Percentiles rank a stretch among this genome's conserved stretches.
Evolutionary conservation across 2,797 vertebrate species (phyloP).

Genomic region (Eupleurogrammus muticus): DNA sequence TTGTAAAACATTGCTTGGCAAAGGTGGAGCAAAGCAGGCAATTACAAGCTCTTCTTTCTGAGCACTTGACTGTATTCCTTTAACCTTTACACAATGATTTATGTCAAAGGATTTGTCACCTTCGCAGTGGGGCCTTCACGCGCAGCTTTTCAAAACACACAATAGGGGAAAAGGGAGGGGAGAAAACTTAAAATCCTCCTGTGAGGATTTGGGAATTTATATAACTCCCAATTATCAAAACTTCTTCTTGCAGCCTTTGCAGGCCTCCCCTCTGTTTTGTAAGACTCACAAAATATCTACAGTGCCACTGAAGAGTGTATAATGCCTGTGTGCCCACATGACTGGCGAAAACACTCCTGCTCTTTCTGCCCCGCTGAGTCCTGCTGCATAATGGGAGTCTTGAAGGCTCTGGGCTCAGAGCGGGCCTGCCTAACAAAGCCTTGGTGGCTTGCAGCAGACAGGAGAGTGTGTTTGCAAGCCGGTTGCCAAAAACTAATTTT

Average conservation of each 20-base stretch:
- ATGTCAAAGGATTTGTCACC: slow-evolving; percentile 88
- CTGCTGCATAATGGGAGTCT: slow-evolving; percentile 88
- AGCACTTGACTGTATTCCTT: slow-evolving; percentile 84
- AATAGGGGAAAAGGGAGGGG: slow-evolving; percentile 69
- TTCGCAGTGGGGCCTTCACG: slow-evolving; percentile 83
- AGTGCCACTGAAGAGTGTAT: slow-evolving; percentile 87
- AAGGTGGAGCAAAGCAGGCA: slow-evolving; percentile 80
- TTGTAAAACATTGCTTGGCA: slow-evolving; percentile 80
- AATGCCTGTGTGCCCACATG: slow-evolving; percentile 89
- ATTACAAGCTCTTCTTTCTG: slow-evolving; percentile 83
- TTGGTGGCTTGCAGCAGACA: slow-evolving; percentile 86
- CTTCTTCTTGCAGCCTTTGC: slow-evolving; percentile 80
- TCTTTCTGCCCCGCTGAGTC: slow-evolving; percentile 89
- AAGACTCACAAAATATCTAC: slow-evolving; percentile 86
- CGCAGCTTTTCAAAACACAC: slow-evolving; percentile 85
- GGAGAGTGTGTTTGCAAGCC: slow-evolving; percentile 85
- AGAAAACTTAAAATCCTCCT: slow-evolving; percentile 82
- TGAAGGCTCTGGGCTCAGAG: slow-evolving; percentile 86
- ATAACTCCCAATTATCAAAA: slow-evolving; percentile 91
- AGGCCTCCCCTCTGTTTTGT: slow-evolving; percentile 84
- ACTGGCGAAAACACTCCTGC: slow-evolving; percentile 87
- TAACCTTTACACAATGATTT: slow-evolving; percentile 86
- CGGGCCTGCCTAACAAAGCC: slow-evolving; percentile 88
- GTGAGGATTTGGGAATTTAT: slow-evolving; percentile 88
- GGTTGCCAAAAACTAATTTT: slow-evolving; percentile 88